phyloP scores from a whole-genome alignment of 1,140 invertebrate genomes.

The Zophobas morio region DNA sequence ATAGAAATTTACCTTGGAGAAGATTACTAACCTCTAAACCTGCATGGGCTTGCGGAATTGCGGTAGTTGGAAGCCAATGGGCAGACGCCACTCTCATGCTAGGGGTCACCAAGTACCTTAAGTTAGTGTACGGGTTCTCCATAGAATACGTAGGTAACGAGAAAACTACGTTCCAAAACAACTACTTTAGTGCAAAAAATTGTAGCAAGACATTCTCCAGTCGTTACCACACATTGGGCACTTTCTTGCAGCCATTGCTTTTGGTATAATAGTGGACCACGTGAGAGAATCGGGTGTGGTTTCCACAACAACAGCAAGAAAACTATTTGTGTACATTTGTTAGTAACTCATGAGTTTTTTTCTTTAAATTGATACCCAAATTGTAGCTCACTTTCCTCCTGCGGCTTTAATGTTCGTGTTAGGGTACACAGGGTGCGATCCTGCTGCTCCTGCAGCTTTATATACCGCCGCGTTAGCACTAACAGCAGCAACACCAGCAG shows the following conservation, averaged over 20 bases:
- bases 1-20: slow-evolving; percentile 71
- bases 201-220: slow-evolving; percentile 72
- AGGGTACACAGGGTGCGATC: slow-evolving; percentile 74
- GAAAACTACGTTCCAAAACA: not conserved
- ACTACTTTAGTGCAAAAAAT: slow-evolving; percentile 16
- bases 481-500: slow-evolving; percentile 73
- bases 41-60: slow-evolving; percentile 74
- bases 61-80: slow-evolving; percentile 75
- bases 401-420: slow-evolving; percentile 74
- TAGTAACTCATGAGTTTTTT: slow-evolving; percentile 51
- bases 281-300: slow-evolving; percentile 71
- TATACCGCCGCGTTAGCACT: slow-evolving; percentile 73
- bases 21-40: slow-evolving; percentile 72
- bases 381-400: slow-evolving; percentile 73
- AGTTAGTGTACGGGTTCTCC: slow-evolving; percentile 74
- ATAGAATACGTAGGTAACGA: slow-evolving; percentile 70
- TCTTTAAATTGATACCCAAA: not conserved
- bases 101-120: slow-evolving; percentile 74
- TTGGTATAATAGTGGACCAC: slow-evolving; percentile 73
- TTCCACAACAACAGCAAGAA: slow-evolving; percentile 74
- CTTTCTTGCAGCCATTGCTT: slow-evolving; percentile 73
- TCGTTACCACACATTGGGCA: slow-evolving; percentile 74
- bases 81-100: slow-evolving; percentile 73
- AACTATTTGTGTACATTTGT: slow-evolving; percentile 75
- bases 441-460: slow-evolving; percentile 73